Conservation (phyloP, 64 coral and sea anemone species). For the Montipora cactus region DNA sequence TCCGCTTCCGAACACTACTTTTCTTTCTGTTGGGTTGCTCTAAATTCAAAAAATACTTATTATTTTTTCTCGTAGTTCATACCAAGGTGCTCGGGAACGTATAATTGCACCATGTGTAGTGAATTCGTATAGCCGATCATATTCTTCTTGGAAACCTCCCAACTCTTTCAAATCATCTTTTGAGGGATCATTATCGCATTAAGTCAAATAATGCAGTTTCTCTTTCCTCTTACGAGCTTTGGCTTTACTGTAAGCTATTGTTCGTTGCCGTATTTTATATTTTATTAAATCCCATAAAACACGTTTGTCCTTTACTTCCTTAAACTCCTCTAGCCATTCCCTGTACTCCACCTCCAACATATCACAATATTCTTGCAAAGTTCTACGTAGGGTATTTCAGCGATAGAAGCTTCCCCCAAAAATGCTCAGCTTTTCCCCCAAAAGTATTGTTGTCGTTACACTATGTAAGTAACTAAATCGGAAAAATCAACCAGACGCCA, state of each 20-base stretch:
- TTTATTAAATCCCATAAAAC: neutral
- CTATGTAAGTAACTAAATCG: too few species aligned
- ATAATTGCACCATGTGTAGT: neutral
- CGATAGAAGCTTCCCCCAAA: too few species aligned
- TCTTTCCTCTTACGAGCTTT: neutral
- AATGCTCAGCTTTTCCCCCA: too few species aligned
- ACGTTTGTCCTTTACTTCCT: neutral
- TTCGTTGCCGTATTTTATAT: neutral
- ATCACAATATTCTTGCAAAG: neutral
- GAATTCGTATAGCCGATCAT: neutral
- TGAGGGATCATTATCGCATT: neutral
- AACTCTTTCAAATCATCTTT: constrained; percentile 10
- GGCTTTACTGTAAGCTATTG: neutral
- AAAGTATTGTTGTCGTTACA: too few species aligned
- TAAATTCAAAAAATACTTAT: neutral
- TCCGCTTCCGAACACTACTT: neutral
- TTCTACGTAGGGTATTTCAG: too few species aligned
- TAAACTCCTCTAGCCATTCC: constrained; percentile 12
- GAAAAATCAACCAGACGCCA: too few species aligned
- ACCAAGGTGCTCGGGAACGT: neutral
- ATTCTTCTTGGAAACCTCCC: constrained; percentile 6
- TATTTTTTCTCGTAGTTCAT: constrained; percentile 2
- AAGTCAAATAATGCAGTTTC: neutral
- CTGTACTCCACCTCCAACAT: constrained; percentile 1
- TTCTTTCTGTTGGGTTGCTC: neutral